A percentile compares a stretch with the other conserved stretches of the same genome.
Conservation (phyloP, 2,888 invertebrate species). For the Cylloceria caligata region DNA sequence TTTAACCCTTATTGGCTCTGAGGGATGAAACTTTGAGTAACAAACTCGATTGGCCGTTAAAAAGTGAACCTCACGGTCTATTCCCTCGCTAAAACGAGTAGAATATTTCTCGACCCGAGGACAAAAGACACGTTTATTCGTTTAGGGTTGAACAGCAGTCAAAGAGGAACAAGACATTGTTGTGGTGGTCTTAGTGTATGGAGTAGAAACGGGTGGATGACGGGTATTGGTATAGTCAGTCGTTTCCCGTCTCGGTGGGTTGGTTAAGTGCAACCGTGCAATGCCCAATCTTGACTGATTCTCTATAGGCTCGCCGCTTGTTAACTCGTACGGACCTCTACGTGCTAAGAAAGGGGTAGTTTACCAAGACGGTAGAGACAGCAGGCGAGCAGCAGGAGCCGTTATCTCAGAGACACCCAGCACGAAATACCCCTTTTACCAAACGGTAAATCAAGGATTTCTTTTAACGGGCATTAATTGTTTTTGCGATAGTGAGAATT, state of each 20-base stretch:
- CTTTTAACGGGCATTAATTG: conserved; percentile 85
- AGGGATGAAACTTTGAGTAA: background rate
- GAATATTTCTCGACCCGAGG: background rate
- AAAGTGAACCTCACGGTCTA: background rate
- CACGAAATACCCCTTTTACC: conserved; percentile 66
- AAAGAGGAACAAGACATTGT: background rate
- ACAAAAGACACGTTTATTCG: conserved; percentile 16
- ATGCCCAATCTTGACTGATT: conserved; percentile 61
- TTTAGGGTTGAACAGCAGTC: conserved; percentile 2
- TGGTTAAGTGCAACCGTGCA: conserved; percentile 54
- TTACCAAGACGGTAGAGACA: conserved; percentile 46
- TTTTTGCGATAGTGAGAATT: conserved; percentile 83
- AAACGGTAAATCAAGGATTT: conserved; percentile 83
- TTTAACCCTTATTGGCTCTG: background rate
- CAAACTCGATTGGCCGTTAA: background rate
- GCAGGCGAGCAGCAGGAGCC: conserved; percentile 65
- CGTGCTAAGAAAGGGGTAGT: conserved; percentile 76
- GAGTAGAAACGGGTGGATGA: background rate
- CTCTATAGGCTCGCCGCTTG: conserved; percentile 72
- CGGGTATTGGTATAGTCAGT: conserved; percentile 9
- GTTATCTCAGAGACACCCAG: conserved; percentile 80
- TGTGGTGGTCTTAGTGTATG: background rate
- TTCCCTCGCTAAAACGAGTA: conserved; percentile 15
- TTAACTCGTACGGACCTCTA: conserved; percentile 73
- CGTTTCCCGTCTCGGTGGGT: conserved; percentile 27